These are phyloP conservation scores for Platichthys stellatus DNA, from an alignment of 2,113 vertebrate species.

Conservation along the genomic window DNA sequence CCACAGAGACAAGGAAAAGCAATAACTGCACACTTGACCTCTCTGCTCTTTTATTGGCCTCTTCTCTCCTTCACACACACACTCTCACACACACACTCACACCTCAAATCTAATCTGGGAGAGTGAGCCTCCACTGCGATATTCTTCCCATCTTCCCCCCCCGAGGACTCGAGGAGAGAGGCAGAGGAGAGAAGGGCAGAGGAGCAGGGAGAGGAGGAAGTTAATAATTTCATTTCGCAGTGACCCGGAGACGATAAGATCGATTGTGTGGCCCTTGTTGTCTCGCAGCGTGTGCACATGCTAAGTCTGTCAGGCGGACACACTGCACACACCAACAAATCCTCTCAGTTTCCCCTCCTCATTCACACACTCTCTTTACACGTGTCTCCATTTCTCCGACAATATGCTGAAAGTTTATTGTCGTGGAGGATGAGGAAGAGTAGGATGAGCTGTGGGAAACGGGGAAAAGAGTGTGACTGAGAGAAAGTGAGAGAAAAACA, in stretches of 20 bases:
- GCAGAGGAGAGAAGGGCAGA: constrained; percentile 20
- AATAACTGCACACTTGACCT: constrained; percentile 84
- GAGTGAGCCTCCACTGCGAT: constrained; percentile 57
- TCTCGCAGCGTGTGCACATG: constrained; percentile 25
- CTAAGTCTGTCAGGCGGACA: background rate
- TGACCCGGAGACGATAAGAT: constrained; percentile 67
- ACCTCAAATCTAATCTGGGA: constrained; percentile 77
- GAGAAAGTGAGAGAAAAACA: constrained; percentile 1
- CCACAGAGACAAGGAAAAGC: constrained; percentile 76
- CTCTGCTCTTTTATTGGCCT: constrained; percentile 74
- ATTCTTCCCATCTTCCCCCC: constrained; percentile 58
- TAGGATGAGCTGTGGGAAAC: constrained; percentile 11
- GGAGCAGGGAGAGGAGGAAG: constrained; percentile 49
- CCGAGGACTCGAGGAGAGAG: constrained; percentile 43
- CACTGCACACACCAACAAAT: constrained; percentile 32
- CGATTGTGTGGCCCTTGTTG: constrained; percentile 56
- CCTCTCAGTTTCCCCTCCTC: constrained; percentile 10
- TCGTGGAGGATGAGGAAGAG: constrained; percentile 6
- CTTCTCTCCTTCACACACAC: constrained; percentile 54
- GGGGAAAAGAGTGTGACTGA: constrained; percentile 12
- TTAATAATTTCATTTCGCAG: constrained; percentile 70
- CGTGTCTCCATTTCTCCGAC: background rate
- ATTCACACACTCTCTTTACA: background rate
- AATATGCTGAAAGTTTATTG: constrained; percentile 35
- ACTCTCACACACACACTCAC: constrained; percentile 34